Base-by-base conservation (phyloP, 2,113 vertebrate genomes). In the Ictidomys tridecemlineatus region DNA sequence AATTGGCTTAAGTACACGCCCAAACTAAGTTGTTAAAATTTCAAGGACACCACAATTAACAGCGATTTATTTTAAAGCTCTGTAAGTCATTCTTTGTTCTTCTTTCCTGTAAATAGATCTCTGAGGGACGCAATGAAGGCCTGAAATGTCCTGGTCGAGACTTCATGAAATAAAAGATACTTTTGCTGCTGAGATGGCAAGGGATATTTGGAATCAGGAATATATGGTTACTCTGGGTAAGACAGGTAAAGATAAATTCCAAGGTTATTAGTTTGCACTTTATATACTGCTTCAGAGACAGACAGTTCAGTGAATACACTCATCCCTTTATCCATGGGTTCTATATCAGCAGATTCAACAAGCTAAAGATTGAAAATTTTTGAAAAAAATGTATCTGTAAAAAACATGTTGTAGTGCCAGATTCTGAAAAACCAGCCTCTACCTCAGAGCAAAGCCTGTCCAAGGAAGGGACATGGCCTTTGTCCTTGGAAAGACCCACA, bases 1-100 rank as follows among this genome's bases (percentile, higher is more conserved):
- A 96, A 98, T 96, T 96, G 93, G 86, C 85, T 91, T 73, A 88
- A 89, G 77, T 74, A 84, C 94, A 85, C 16, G 32, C 51, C 37
- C 34, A 13, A 85, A 82, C 95, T 67, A 91, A 96, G 79, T 37
- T 87, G 65, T 94, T 96, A 78, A 53, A 94, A 30, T 92, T 53
- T 89, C 56, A 77, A 85, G 8, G 32, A 45, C 73, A 92, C 65
- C 12, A 42, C 84, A 94, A 93, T 95, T 97, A 96, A 85, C 91
- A 58, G 24, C 69, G 78, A 95, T 93, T 97, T 94, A 91, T 97
- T 91, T 91, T 48, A 48, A 56, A 96, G 17, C 56, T 61, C 0
- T 39, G 11, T 77, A 79, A 82, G 14, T 96, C 90, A 91, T 89
- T 87, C 45, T 84, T 84, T 61, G 93, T 97, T 67, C 26, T 97